Evolutionary conservation across 2,113 vertebrate genomes (phyloP).

Genomic region (Cynocephalus volans): DNA sequence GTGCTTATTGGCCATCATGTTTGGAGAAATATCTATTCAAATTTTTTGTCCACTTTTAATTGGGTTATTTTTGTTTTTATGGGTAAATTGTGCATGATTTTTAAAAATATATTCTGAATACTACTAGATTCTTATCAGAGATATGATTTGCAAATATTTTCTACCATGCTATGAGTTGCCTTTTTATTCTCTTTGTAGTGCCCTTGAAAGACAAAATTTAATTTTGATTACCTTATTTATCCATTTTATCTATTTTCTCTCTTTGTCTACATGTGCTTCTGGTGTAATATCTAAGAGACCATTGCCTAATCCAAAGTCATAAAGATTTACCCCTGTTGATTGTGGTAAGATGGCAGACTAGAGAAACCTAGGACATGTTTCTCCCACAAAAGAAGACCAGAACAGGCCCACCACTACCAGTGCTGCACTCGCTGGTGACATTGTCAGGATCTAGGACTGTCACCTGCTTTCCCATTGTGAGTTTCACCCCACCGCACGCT

Average conservation of each 20-base stretch:
- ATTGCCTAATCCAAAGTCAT: not conserved
- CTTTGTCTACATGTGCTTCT: not conserved
- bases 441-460: too few relatives aligned
- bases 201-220: not conserved
- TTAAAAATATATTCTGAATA: slow-evolving; percentile 12
- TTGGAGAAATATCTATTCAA: not conserved
- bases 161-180: not conserved
- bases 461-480: too few relatives aligned
- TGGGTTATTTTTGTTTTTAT: not conserved
- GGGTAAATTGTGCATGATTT: not conserved
- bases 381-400: too few relatives aligned
- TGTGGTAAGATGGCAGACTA: too few relatives aligned
- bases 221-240: not conserved
- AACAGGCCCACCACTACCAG: too few relatives aligned
- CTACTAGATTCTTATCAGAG: not conserved
- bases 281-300: not conserved
- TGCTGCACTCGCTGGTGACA: too few relatives aligned
- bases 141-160: slow-evolving; percentile 21
- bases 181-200: not conserved
- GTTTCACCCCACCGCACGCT: too few relatives aligned
- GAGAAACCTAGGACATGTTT: too few relatives aligned
- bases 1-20: not conserved
- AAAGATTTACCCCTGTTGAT: not conserved
- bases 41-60: not conserved
- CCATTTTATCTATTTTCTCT: not conserved